Evolutionary conservation across 2,113 vertebrate species (phyloP).

Genomic region (Motacilla tschutschensis): DNA sequence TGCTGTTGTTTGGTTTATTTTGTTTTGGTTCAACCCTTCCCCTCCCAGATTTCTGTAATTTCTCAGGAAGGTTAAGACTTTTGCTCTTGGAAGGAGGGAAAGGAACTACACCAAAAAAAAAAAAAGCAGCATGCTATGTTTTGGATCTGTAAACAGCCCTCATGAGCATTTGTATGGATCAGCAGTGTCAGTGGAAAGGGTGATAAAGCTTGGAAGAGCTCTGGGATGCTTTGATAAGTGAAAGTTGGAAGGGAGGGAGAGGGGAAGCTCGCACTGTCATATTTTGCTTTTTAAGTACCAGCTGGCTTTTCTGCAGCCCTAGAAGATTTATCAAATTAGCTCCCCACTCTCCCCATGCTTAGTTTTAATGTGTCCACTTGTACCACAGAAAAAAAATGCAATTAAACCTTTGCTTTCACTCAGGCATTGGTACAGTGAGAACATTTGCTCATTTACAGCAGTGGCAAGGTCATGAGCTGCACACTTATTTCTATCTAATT

Average conservation of each 20-base stretch:
- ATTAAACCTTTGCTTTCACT: not conserved
- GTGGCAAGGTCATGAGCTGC: not conserved
- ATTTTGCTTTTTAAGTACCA: not conserved
- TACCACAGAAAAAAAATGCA: not conserved
- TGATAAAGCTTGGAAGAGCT: not conserved
- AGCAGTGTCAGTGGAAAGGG: not conserved
- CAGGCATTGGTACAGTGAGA: not conserved
- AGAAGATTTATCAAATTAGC: not conserved
- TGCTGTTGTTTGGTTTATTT: not conserved
- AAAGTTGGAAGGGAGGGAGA: not conserved
- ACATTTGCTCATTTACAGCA: not conserved
- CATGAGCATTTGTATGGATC: not conserved
- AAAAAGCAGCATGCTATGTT: not conserved
- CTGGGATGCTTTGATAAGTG: not conserved
- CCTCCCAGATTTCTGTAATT: fast-evolving
- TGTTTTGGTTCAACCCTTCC: fast-evolving
- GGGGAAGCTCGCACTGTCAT: not conserved
- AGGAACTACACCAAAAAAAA: not conserved
- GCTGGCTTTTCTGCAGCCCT: not conserved
- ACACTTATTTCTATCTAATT: not conserved
- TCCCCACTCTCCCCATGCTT: not conserved
- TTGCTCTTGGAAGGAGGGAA: not conserved
- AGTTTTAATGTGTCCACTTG: not conserved
- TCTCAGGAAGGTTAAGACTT: not conserved
- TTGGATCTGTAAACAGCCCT: not conserved